Base-by-base conservation (phyloP, 2,888 invertebrate genomes). In the Crematogaster levior region DNA sequence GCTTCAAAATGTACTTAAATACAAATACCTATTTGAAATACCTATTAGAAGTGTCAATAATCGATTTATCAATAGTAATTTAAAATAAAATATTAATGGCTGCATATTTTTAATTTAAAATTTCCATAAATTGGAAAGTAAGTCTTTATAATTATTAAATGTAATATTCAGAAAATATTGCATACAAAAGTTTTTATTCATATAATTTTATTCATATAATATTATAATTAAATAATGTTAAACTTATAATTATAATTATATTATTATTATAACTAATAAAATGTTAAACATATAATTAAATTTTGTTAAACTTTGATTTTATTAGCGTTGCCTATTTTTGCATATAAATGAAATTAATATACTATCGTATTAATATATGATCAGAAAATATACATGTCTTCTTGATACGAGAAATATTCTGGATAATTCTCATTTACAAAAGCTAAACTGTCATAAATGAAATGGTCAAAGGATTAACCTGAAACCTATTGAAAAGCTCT, bases 391-490 rank as follows among this genome's bases (percentile, higher is more conserved):
- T 48, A 18, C n/a, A 15, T 1, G 24, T 40, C n/a, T n/a, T 9
- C 7, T 77, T 18, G 0, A 48, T 30, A 5, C 12, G 0, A 40
- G 37, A 65, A 40, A 75, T 15, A 30, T 30, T 43, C 15, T n/a
- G 18, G 3, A 48, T 43, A 65, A 56, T 21, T 15, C 7, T 37
- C 7, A 34, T 15, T 21, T 43, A 43, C 18, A n/a, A 21, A 24
- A 51, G 3, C 43, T 46, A 6, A 6, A 43, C n/a, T 30, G 21
- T 66, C 51, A 24, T 15, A 66, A 66, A 65, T 30, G 12, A 56
- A 40, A 15, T 56, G 56, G 24, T 66, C 34, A 34, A 77, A 65
- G 43, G 56, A 66, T 58, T 66, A 77, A 66, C 6, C 24, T 15
- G 30, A 10, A n/a, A 66, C 12, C 27, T 56, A 21, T 7, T 34